Base-by-base conservation (phyloP, 2,888 invertebrate species). In the Cantharis rustica region DNA sequence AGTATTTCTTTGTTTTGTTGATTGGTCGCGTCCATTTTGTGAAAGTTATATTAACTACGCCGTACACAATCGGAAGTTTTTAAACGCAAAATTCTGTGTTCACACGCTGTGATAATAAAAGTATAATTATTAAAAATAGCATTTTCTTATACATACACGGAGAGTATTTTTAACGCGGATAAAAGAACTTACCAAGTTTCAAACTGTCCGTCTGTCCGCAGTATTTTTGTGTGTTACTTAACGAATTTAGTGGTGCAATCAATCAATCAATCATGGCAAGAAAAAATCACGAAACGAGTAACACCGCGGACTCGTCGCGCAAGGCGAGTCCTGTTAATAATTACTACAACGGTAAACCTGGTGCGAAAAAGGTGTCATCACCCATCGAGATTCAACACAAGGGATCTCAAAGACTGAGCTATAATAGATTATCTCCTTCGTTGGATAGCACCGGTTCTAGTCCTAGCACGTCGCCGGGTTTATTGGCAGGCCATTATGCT, bases 401-500 rank as follows among this genome's bases (percentile, higher is more conserved):
- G 5, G 75, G 71, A 70, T 71, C 31, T 63, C 71, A 72, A 63
- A 80, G 80, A 79, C 72, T 82, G 77, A 83, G 83, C 72, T 82
- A 84, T n/a, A 78, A 72, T 69, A 82, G 80, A 78, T 79, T 77
- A 77, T 78, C 80, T 47, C 73, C 82, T 16, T 79, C 80, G 20
- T 75, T 74, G 68, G 73, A 61, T 71, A 80, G 75, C 68, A 73
- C 72, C 23, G 73, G 73, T 77, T 75, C 75, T 72, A 80, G 80
- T 75, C 85, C 85, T 23, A 80, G 86, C 69, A 86, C 86, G 72
- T 87, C 87, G 4, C 87, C 88, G 26, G 87, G 87, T 72, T 81
- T 87, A 73, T 79, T 87, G 73, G 87, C 90, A 85, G 90, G 90
- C 83, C 89, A 88, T 82, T 88, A 91, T 15, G 94, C 94, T 82